A percentile compares a stretch with the other conserved stretches of the same genome.
These are phyloP conservation scores for Myocastor coypus DNA, from an alignment of 2,113 vertebrate genomes.

Conservation along the genomic window DNA sequence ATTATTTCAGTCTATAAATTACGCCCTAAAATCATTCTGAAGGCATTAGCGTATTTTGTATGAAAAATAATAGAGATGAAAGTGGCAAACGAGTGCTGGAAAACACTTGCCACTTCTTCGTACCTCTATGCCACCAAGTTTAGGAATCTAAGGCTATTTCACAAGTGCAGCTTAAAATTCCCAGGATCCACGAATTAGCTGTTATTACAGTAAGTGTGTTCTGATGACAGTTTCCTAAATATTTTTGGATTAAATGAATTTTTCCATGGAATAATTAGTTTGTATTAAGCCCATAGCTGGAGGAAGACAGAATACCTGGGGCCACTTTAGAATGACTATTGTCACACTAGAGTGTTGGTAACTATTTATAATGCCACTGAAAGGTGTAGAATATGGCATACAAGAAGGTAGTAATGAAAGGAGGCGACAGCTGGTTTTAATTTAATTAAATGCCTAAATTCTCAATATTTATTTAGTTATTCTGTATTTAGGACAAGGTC, in stretches of 20 bases:
- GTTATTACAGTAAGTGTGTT: conserved; percentile 39
- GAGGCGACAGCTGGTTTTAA: background rate
- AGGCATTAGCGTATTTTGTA: conserved; percentile 39
- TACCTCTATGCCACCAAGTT: background rate
- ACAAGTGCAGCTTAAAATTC: conserved; percentile 46
- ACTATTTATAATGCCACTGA: background rate
- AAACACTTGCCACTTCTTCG: conserved; percentile 14
- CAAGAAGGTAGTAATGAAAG: background rate
- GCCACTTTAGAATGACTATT: background rate
- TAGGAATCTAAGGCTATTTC: conserved; percentile 56
- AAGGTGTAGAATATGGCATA: background rate
- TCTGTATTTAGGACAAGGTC: too few relatives aligned
- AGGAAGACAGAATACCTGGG: background rate
- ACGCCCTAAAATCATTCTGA: conserved; percentile 2
- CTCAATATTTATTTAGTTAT: background rate
- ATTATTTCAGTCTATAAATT: conserved; percentile 9
- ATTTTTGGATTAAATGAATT: background rate
- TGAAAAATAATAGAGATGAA: conserved; percentile 57
- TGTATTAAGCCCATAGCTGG: background rate
- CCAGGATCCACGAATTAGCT: background rate
- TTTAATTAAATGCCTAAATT: background rate
- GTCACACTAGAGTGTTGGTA: too few relatives aligned
- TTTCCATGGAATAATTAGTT: background rate
- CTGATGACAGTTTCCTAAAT: background rate
- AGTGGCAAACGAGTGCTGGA: background rate